Conservation (phyloP, 2,113 vertebrate species). For the Silurus meridionalis region DNA sequence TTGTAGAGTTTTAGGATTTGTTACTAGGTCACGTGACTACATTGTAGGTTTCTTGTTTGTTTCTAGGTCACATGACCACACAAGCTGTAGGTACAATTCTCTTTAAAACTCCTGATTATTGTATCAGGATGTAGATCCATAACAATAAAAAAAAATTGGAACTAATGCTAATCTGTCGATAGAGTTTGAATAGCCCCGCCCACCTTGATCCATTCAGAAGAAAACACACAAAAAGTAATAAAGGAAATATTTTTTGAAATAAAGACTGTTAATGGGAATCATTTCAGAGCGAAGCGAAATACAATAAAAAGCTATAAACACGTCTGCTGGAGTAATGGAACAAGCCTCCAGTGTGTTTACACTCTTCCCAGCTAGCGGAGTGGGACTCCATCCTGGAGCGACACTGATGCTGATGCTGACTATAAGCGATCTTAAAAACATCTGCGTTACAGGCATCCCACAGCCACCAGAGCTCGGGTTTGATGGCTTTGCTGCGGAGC, state of each 20-base stretch:
- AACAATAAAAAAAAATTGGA: background rate
- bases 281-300: background rate
- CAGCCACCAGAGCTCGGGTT: background rate
- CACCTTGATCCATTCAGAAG: background rate
- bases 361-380: background rate
- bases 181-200: background rate
- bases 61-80: background rate
- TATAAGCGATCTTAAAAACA: slow-evolving; percentile 2
- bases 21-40: background rate
- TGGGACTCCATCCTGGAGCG: background rate
- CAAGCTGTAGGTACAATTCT: background rate
- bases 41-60: background rate
- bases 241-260: background rate
- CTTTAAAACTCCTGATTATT: background rate
- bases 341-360: slow-evolving; percentile 5
- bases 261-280: background rate
- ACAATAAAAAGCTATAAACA: background rate
- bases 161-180: background rate
- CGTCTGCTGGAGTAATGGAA: background rate
- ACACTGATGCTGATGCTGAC: background rate
- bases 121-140: background rate
- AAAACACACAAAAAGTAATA: background rate
- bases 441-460: background rate
- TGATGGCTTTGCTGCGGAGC: slow-evolving; percentile 22
- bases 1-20: background rate